These are phyloP conservation scores for Caenorhabditis inopinata DNA, from an alignment of 1,140 invertebrate species.

Conservation along the genomic window DNA sequence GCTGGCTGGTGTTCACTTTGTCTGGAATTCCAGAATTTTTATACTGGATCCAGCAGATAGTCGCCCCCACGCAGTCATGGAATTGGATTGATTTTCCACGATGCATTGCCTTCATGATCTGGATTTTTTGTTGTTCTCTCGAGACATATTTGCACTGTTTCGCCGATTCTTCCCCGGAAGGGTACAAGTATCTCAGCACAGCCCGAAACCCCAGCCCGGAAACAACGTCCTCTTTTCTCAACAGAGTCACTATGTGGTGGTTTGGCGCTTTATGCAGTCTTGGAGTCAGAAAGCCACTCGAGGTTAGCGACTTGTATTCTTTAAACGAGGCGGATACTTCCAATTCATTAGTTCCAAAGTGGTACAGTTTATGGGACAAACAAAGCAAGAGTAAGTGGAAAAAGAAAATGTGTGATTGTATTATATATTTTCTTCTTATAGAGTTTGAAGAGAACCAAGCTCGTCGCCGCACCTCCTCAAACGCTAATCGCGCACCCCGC, in stretches of 20 bases:
- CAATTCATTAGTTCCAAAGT: conserved; percentile 52
- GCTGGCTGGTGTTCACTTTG: conserved; percentile 29
- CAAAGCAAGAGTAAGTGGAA: conserved; percentile 52
- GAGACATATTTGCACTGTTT: conserved; percentile 31
- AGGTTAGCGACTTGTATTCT: conserved; percentile 53
- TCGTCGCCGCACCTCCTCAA: background rate
- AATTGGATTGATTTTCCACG: conserved; percentile 5
- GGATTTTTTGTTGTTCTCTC: background rate
- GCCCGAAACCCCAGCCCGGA: conserved; percentile 46
- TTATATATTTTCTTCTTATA: background rate
- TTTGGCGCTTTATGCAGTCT: conserved; percentile 55
- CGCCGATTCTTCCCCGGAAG: background rate
- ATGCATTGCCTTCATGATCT: conserved; percentile 5
- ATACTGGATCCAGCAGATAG: background rate
- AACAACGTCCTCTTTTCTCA: conserved; percentile 55
- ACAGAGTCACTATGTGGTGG: conserved; percentile 60
- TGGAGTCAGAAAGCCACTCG: conserved; percentile 54
- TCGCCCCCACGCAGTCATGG: background rate
- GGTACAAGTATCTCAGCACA: background rate
- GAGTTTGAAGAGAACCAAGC: background rate
- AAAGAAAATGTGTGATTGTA: no score
- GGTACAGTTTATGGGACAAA: conserved; percentile 55
- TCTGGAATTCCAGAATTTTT: conserved; percentile 25
- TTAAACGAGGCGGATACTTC: conserved; percentile 56
- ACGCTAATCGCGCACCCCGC: background rate